A percentile compares a stretch with the other conserved stretches of the same genome.
Evolutionary conservation across 2,888 invertebrate genomes (phyloP).

Genomic region (Nymphalis c-album): DNA sequence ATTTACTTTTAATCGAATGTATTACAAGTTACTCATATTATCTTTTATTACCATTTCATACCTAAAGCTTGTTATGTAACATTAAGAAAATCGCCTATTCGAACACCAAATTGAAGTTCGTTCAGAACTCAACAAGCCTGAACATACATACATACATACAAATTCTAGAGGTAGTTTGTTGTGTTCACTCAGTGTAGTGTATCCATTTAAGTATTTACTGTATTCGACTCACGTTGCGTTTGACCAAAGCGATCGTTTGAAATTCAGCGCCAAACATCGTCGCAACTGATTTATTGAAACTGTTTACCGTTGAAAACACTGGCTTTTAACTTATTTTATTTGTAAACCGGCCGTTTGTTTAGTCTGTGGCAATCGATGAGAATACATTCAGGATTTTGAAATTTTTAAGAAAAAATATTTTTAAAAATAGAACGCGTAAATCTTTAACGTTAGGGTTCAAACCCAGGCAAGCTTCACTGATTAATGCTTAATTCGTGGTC

Average conservation of each 20-base stretch:
- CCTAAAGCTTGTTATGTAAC: too few species aligned
- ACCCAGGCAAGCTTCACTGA: too few species aligned
- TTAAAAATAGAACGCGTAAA: too few species aligned
- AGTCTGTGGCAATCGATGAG: constrained; percentile 7
- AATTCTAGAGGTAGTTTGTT: too few species aligned
- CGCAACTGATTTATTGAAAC: constrained; percentile 29
- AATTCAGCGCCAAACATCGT: constrained; percentile 27
- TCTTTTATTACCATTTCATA: too few species aligned
- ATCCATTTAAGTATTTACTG: constrained; percentile 11
- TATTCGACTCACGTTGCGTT: constrained; percentile 17
- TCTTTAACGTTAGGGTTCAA: too few species aligned
- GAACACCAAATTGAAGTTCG: too few species aligned
- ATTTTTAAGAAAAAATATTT: background rate
- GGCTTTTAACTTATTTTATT: constrained; percentile 24
- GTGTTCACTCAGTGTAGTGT: background rate
- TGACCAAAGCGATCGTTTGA: constrained; percentile 25
- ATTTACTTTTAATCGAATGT: too few species aligned
- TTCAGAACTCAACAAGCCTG: background rate
- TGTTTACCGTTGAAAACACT: constrained; percentile 11
- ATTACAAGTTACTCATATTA: too few species aligned
- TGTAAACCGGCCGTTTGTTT: constrained; percentile 3
- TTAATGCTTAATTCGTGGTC: too few species aligned
- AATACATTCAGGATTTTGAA: background rate
- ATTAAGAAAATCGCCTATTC: too few species aligned
- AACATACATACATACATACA: background rate